These are phyloP conservation scores for Potamarius usumacintae DNA, from an alignment of 2,113 vertebrate species.

Conservation along the genomic window DNA sequence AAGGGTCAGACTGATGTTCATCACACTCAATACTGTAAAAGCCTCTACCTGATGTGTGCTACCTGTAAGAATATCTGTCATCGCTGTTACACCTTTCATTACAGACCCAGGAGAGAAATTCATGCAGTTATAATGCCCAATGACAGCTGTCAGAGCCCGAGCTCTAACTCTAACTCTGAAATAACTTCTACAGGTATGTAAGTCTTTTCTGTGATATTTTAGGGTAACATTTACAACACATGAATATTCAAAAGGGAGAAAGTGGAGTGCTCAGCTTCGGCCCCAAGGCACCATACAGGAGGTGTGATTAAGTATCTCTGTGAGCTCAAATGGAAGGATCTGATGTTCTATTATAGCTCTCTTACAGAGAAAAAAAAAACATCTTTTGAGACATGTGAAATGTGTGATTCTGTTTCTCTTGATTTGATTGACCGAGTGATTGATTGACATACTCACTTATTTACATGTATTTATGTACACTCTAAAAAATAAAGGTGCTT, in stretches of 20 bases:
- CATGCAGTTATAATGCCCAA: background rate
- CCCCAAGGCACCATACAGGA: constrained; percentile 24
- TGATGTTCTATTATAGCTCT: background rate
- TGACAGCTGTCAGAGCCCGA: background rate
- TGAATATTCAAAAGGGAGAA: constrained; percentile 43
- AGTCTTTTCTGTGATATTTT: background rate
- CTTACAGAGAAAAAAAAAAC: background rate
- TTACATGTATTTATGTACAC: background rate
- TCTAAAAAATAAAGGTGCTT: too few relatives aligned
- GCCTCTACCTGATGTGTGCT: background rate
- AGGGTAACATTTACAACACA: constrained; percentile 1
- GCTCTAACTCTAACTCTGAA: background rate
- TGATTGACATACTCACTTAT: background rate
- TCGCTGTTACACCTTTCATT: background rate
- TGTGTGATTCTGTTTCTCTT: background rate
- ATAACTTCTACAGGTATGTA: background rate
- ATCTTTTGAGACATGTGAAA: background rate
- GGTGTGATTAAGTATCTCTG: constrained; percentile 26
- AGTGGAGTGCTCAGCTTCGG: constrained; percentile 25
- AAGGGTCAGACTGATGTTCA: constrained; percentile 12
- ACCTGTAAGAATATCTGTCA: background rate
- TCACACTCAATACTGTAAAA: background rate
- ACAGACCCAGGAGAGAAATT: background rate
- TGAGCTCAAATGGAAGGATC: constrained; percentile 1
- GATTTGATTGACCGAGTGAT: background rate